Percentiles rank a stretch among this genome's conserved stretches.
phyloP scores from a whole-genome alignment of 2,113 vertebrate genomes.

The Varanus salvator region DNA sequence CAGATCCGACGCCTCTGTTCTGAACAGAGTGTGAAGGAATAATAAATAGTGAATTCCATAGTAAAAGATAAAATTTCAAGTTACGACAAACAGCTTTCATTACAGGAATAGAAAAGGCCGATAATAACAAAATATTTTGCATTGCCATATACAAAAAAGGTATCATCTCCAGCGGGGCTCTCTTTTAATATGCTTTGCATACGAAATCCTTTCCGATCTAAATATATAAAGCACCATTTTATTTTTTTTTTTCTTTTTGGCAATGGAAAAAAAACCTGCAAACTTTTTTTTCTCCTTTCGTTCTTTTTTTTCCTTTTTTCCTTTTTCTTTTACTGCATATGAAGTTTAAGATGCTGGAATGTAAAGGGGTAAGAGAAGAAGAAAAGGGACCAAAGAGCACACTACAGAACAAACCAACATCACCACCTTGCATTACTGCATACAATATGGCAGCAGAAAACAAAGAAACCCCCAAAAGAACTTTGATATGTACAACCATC shows the following conservation, averaged over 20 bases:
- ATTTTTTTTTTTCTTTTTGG: slow-evolving; percentile 95
- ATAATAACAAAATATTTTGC: slow-evolving; percentile 99
- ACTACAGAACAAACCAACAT: slow-evolving; percentile 98
- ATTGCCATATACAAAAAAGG: slow-evolving; percentile 99
- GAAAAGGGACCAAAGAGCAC: slow-evolving; percentile 93
- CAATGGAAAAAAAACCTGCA: slow-evolving; percentile 99
- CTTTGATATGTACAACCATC: slow-evolving; percentile 98
- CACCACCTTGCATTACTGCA: slow-evolving; percentile 98
- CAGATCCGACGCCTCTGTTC: slow-evolving; percentile 94
- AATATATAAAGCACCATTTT: slow-evolving; percentile 99
- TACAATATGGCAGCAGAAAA: slow-evolving; percentile 96
- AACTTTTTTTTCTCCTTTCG: slow-evolving; percentile 82
- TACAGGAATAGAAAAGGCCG: slow-evolving; percentile 99
- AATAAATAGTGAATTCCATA: slow-evolving; percentile 99
- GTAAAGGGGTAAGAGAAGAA: slow-evolving; percentile 85
- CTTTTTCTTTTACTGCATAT: slow-evolving; percentile 97
- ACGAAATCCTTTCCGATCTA: slow-evolving; percentile 99
- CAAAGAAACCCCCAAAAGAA: slow-evolving; percentile 59
- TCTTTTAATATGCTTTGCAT: slow-evolving; percentile 99
- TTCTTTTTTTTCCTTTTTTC: slow-evolving; percentile 72
- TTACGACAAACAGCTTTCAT: slow-evolving; percentile 99
- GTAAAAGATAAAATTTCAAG: slow-evolving; percentile 99
- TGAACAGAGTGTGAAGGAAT: slow-evolving; percentile 97
- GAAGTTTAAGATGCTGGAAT: slow-evolving; percentile 96
- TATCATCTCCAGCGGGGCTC: slow-evolving; percentile 97